A percentile compares a stretch with the other conserved stretches of the same genome.
phyloP scores from a whole-genome alignment of 1,140 invertebrate species.

The Leptinotarsa defecta region DNA sequence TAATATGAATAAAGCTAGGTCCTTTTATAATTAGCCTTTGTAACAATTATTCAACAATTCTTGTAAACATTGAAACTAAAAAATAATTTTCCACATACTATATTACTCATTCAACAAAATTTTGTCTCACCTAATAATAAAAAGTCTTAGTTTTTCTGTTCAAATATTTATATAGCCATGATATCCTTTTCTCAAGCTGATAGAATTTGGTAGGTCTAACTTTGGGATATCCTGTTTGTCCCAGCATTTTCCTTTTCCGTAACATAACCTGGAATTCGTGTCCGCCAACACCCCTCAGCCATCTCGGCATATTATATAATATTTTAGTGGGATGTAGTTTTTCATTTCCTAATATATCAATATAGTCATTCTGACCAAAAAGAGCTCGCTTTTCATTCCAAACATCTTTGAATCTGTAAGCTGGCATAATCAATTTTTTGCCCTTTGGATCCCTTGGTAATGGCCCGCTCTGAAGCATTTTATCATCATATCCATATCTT shows the following conservation, averaged over 20 bases:
- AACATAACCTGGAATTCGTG: constrained; percentile 85
- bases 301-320: constrained; percentile 81
- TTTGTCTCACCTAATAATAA: constrained; percentile 10
- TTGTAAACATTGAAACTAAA: no score
- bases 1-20: no score
- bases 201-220: constrained; percentile 77
- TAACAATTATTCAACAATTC: no score
- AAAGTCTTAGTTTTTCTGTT: constrained; percentile 78
- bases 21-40: no score
- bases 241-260: constrained; percentile 72
- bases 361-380: constrained; percentile 96
- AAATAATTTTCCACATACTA: no score
- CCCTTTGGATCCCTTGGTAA: constrained; percentile 66
- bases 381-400: constrained; percentile 80
- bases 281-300: constrained; percentile 85
- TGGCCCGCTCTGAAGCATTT: constrained; percentile 67
- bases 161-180: constrained; percentile 73
- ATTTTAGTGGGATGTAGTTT: constrained; percentile 79
- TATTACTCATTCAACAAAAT: no score
- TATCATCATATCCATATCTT: constrained; percentile 73
- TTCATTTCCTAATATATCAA: constrained; percentile 88
- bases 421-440: constrained; percentile 65
- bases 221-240: constrained; percentile 62
- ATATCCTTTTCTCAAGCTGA: constrained; percentile 72
- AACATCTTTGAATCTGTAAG: constrained; percentile 71